Percentiles rank a stretch among this genome's conserved stretches.
Conservation (phyloP, 2,888 invertebrate species). For the Drosophila tanythrix region DNA sequence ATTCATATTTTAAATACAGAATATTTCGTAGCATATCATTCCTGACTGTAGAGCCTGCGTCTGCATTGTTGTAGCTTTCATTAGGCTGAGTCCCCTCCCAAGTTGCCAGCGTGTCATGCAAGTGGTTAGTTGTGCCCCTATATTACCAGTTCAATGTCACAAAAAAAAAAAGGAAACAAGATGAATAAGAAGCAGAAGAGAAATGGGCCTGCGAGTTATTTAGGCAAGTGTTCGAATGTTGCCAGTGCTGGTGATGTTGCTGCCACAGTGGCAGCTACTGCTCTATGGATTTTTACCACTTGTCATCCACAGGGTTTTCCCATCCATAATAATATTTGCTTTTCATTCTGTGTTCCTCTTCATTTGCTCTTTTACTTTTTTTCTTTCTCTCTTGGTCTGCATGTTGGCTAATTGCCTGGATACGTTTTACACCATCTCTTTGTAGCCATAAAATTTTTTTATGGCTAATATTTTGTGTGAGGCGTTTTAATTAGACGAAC, state of each 20-base stretch:
- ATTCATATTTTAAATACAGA: background rate
- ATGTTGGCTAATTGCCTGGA: slow-evolving; percentile 66
- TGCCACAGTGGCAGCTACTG: background rate
- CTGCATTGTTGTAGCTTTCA: slow-evolving; percentile 49
- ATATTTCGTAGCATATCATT: background rate
- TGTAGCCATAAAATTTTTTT: slow-evolving; percentile 61
- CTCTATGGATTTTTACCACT: slow-evolving; percentile 35
- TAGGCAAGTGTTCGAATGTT: slow-evolving; percentile 60
- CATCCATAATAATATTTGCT: slow-evolving; percentile 66
- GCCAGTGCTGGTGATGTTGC: slow-evolving; percentile 29
- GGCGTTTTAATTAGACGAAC: slow-evolving; percentile 67
- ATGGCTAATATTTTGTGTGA: slow-evolving; percentile 55
- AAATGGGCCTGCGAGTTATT: slow-evolving; percentile 54
- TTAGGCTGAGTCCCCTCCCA: slow-evolving; percentile 35
- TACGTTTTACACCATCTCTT: slow-evolving; percentile 51
- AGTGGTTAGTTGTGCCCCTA: slow-evolving; percentile 60
- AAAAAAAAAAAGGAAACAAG: background rate
- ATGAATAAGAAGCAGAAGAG: background rate
- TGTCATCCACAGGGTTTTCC: slow-evolving; percentile 34
- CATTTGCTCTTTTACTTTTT: background rate
- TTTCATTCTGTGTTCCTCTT: slow-evolving; percentile 52
- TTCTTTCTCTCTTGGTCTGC: slow-evolving; percentile 6
- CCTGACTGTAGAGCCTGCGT: background rate
- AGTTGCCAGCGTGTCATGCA: slow-evolving; percentile 66
- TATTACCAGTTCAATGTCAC: slow-evolving; percentile 57